A percentile compares a stretch with the other conserved stretches of the same genome.
These are phyloP conservation scores for Oryzaephilus surinamensis DNA, from an alignment of 1,140 invertebrate species.

Conservation along the genomic window DNA sequence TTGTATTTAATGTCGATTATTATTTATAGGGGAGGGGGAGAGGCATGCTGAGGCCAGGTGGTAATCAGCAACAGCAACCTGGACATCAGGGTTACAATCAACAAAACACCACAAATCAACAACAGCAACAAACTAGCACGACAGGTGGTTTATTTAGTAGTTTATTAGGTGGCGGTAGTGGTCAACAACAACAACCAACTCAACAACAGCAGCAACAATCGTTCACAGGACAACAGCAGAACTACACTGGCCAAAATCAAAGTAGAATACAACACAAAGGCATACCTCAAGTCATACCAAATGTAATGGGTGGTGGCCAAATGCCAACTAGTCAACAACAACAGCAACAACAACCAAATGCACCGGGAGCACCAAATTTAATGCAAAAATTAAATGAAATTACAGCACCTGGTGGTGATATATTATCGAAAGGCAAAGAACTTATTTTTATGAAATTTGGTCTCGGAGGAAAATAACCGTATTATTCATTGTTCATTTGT, in stretches of 20 bases:
- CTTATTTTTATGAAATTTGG: conserved; percentile 87
- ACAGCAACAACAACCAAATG: conserved; percentile 34
- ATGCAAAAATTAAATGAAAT: conserved; percentile 77
- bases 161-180: conserved; percentile 27
- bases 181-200: conserved; percentile 20
- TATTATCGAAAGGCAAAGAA: conserved; percentile 81
- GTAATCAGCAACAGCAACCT: conserved; percentile 25
- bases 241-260: conserved; percentile 14
- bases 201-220: conserved; percentile 26
- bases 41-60: conserved; percentile 36
- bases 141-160: conserved; percentile 26
- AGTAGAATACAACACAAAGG: conserved; percentile 35
- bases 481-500: conserved; percentile 11
- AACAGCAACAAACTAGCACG: conserved; percentile 14
- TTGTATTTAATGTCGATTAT: too few relatives aligned
- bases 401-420: conserved; percentile 68
- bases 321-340: conserved; percentile 33
- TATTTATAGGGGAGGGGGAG: conserved; percentile 34
- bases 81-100: conserved; percentile 11
- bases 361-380: conserved; percentile 50
- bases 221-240: conserved; percentile 12
- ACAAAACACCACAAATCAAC: conserved; percentile 6
- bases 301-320: conserved; percentile 34
- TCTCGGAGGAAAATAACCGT: conserved; percentile 57
- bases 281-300: conserved; percentile 50